Evolutionary conservation across 2,113 vertebrate genomes (phyloP).

Genomic region (Sorex araneus): DNA sequence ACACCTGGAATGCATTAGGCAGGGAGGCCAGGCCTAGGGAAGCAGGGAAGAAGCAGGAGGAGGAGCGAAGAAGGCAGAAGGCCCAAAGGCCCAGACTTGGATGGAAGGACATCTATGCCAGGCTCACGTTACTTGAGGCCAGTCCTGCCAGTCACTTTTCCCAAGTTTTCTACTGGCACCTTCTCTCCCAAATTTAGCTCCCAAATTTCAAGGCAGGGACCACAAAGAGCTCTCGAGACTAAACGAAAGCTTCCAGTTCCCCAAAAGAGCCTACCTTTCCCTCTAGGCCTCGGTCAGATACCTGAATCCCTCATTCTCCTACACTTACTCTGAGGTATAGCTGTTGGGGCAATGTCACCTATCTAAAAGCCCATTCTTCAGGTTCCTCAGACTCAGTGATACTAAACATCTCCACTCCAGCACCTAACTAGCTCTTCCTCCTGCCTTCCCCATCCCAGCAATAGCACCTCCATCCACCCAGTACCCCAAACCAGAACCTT

Average conservation of each 20-base stretch:
- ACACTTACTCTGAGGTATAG: background rate
- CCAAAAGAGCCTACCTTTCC: background rate
- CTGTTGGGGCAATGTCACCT: background rate
- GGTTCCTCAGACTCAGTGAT: background rate
- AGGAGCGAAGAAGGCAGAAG: constrained; percentile 54
- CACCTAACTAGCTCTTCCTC: background rate
- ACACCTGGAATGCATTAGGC: constrained; percentile 75
- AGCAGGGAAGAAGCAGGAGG: background rate
- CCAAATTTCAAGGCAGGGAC: background rate
- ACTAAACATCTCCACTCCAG: background rate
- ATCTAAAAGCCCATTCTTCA: background rate
- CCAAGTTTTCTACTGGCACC: constrained; percentile 58
- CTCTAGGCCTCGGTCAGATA: constrained; percentile 41
- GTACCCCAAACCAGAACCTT: background rate
- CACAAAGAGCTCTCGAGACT: background rate
- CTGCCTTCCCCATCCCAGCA: constrained; percentile 23
- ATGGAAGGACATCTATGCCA: constrained; percentile 68
- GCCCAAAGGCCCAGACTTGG: background rate
- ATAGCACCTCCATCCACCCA: background rate
- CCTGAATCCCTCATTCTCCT: constrained; percentile 43
- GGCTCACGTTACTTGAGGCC: constrained; percentile 55
- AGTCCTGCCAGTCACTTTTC: constrained; percentile 66
- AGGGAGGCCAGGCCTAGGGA: constrained; percentile 14
- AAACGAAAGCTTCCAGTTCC: background rate
- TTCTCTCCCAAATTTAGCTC: constrained; percentile 72